phyloP scores from a whole-genome alignment of 2,113 vertebrate genomes.

The Diadophis punctatus region DNA sequence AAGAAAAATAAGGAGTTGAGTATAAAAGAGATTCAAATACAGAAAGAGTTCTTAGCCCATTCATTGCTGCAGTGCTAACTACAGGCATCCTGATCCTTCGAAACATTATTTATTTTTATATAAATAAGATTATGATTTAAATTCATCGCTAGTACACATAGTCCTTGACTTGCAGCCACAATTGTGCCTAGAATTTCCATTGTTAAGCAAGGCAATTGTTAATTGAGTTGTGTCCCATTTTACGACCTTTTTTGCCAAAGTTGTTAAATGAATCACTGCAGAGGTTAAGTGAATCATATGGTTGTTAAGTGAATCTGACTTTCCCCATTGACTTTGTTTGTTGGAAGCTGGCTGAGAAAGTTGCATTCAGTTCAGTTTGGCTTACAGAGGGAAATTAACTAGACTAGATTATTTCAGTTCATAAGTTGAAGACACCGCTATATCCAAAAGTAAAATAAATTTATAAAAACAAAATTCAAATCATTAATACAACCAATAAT shows the following conservation, averaged over 20 bases:
- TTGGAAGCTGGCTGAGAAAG: not conserved
- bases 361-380: not conserved
- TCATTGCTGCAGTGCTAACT: not conserved
- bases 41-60: not conserved
- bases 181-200: not conserved
- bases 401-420: not conserved
- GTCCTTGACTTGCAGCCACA: not conserved
- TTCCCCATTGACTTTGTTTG: not conserved
- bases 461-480: not conserved
- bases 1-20: conserved; percentile 1
- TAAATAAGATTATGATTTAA: not conserved
- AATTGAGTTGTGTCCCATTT: not conserved
- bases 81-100: not conserved
- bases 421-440: not conserved
- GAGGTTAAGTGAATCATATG: not conserved
- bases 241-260: not conserved
- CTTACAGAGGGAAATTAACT: not conserved
- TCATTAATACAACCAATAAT: not conserved
- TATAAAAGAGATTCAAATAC: not conserved
- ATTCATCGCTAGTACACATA: not conserved
- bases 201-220: not conserved
- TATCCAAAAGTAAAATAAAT: not conserved
- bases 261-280: not conserved
- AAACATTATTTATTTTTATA: not conserved
- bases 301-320: not conserved